phyloP scores from a whole-genome alignment of 2,113 vertebrate species.

The Gobiocypris rarus region DNA sequence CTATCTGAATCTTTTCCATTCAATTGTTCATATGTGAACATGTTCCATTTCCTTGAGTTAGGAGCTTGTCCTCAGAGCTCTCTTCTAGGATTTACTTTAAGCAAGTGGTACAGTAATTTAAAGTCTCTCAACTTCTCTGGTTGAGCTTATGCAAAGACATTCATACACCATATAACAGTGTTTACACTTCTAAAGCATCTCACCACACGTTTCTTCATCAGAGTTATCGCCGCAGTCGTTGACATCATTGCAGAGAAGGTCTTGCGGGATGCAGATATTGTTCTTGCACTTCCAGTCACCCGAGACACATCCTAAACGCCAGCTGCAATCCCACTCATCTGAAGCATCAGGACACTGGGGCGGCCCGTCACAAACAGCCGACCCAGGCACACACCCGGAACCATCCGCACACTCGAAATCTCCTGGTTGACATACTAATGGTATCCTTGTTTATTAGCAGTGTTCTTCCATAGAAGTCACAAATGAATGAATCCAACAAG shows the following conservation, averaged over 20 bases:
- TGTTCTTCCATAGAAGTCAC: not conserved
- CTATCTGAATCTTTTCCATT: not conserved
- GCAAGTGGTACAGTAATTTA: not conserved
- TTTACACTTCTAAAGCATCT: conserved; percentile 40
- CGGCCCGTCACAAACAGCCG: conserved; percentile 77
- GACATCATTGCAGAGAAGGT: conserved; percentile 66
- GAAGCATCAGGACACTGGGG: conserved; percentile 79
- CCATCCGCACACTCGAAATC: conserved; percentile 78
- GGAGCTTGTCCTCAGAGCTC: not conserved
- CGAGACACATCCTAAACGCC: conserved; percentile 68
- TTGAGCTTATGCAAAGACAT: not conserved
- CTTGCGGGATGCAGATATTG: conserved; percentile 68
- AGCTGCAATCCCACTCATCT: conserved; percentile 77
- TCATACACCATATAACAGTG: not conserved
- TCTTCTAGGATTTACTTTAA: not conserved
- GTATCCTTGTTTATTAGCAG: not conserved
- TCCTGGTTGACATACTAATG: conserved; percentile 69
- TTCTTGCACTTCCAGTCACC: conserved; percentile 88
- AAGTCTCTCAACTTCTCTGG: not conserved
- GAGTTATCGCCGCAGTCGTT: conserved; percentile 76
- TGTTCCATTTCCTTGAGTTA: not conserved
- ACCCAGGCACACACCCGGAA: conserved; percentile 72
- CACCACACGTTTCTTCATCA: conserved; percentile 77
- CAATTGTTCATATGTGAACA: not conserved
- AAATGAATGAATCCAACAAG: not conserved